Conservation (phyloP, 2,888 invertebrate species). For the Diarsia mendica region DNA sequence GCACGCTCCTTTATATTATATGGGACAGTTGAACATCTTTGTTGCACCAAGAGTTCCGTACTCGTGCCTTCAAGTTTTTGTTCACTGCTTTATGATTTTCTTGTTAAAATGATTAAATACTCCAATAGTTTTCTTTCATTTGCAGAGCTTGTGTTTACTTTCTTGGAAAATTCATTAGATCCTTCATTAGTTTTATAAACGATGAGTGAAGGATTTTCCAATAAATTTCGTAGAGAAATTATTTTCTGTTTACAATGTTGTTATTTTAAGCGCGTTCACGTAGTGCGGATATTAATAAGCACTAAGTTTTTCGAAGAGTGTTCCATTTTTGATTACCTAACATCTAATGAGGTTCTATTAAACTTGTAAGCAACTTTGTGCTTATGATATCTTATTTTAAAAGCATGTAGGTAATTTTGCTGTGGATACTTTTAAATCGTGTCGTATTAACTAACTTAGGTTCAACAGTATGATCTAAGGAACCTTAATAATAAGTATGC, state of each 20-base stretch:
- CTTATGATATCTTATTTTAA: neutral
- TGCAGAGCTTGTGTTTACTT: neutral
- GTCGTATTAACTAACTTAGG: too few relatives aligned
- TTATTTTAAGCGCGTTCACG: neutral
- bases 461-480: neutral
- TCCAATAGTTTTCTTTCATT: too few relatives aligned
- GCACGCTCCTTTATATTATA: conserved; percentile 74
- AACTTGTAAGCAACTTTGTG: neutral
- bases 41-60: conserved; percentile 51
- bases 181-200: neutral
- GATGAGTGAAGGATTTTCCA: too few relatives aligned
- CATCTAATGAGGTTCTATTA: neutral
- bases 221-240: conserved; percentile 10
- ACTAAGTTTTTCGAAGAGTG: neutral
- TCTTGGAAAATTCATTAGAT: conserved; percentile 1
- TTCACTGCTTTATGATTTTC: neutral
- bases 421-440: neutral
- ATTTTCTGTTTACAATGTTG: neutral
- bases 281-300: neutral
- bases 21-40: conserved; percentile 61
- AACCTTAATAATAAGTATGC: conserved; percentile 60
- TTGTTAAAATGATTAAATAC: neutral
- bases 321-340: neutral
- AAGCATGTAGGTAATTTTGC: neutral
- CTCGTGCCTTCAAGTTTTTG: neutral